Evolutionary conservation across 2,888 invertebrate species (phyloP), one percentile per base, ranked within the genome.

Genomic region (Clanis bilineata): DNA sequence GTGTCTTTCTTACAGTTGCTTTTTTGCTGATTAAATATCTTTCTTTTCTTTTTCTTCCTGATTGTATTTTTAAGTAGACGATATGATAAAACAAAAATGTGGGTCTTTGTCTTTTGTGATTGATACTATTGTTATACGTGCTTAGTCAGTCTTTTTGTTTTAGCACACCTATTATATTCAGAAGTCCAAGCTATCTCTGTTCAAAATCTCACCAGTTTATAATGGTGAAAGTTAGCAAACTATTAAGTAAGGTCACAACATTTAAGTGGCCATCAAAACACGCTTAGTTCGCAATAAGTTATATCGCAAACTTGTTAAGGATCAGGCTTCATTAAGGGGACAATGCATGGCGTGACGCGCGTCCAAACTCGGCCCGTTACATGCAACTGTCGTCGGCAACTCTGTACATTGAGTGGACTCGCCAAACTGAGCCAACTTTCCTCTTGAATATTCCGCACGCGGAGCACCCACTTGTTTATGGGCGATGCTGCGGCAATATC

Each of bases 371-470:
- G 62, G 82, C 75, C 87, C 84, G 88, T 92, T 92, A 74, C 74
- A 80, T 79, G 79, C 91, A 92, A 91, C 87, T 90, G 91, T 85
- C 80, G 87, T 86, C 28, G 15, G 28, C 18, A 18, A 51, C 28
- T 32, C 51, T 51, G 47, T 69, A 71, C 76, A 80, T 82, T 73
- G 77, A 82, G 76, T 81, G 79, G 80, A 80, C 82, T 70, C 69
- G 65, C 62, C 69, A 66, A 72, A 72, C 72, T 71, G 74, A 76
- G 70, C 72, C 64, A 91, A 91, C 86, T 92, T 92, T 88, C 81
- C 89, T 85, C 84, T 83, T 90, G 90, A 90, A 90, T 91, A 91
- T 90, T 90, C 88, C 80, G 69, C 72, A 68, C 82, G 79, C 78
- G 79, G 75, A 72, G 65, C 72, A 69, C 72, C 51, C 74, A 76